These are phyloP conservation scores for Cryptotermes secundus DNA, from an alignment of 1,140 invertebrate species.

Conservation along the genomic window DNA sequence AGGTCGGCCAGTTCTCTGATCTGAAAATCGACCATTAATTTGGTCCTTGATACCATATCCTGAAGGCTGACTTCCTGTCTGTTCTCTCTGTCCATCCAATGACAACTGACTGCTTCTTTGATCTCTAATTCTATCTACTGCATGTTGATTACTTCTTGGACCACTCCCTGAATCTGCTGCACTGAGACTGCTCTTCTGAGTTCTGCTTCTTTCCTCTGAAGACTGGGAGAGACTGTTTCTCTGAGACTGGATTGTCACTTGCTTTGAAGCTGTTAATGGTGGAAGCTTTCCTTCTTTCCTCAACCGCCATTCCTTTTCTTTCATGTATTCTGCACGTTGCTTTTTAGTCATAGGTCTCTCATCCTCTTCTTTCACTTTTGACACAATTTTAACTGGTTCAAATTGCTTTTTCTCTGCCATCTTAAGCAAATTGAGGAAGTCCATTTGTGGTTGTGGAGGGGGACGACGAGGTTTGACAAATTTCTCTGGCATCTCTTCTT, in stretches of 20 bases:
- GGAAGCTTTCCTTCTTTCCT: conserved; percentile 30
- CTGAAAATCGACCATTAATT: background rate
- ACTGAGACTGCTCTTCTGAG: background rate
- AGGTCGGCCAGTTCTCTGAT: background rate
- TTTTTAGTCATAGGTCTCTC: conserved; percentile 76
- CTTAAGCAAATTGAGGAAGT: conserved; percentile 72
- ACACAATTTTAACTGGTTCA: conserved; percentile 67
- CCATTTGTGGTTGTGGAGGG: conserved; percentile 65
- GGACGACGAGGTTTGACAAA: conserved; percentile 56
- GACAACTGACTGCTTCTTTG: background rate
- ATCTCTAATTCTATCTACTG: background rate
- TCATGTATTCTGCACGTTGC: conserved; percentile 71
- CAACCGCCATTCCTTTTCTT: conserved; percentile 52
- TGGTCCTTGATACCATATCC: background rate
- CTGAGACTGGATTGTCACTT: background rate
- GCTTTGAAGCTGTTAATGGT: background rate
- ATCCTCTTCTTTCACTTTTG: conserved; percentile 54
- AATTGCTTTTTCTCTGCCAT: conserved; percentile 80
- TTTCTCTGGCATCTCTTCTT: conserved; percentile 52
- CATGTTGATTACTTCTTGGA: background rate
- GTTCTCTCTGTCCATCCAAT: background rate
- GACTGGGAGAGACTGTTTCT: background rate
- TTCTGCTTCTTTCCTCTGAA: background rate
- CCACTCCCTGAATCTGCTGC: background rate
- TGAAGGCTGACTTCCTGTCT: background rate